Conservation (phyloP, 2,888 invertebrate species). For the Agapostemon virescens region DNA sequence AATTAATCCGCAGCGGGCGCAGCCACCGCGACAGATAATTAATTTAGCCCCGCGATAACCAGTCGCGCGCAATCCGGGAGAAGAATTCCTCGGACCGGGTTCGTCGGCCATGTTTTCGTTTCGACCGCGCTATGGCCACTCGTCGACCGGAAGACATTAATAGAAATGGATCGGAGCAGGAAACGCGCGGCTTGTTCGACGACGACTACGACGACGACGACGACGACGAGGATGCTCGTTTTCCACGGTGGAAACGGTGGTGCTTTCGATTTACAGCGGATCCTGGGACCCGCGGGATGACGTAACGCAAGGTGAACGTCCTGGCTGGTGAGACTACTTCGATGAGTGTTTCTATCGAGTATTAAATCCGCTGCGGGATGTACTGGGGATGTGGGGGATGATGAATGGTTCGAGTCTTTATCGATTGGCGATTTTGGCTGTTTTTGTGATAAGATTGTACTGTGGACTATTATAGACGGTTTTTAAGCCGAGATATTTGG, state of each 20-base stretch:
- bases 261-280: neutral
- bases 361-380: too few relatives aligned
- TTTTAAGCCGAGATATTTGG: too few relatives aligned
- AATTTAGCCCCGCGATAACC: slow-evolving; percentile 58
- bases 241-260: neutral
- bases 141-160: slow-evolving; percentile 52
- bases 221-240: too few relatives aligned
- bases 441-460: too few relatives aligned
- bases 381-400: too few relatives aligned
- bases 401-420: too few relatives aligned
- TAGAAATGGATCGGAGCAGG: slow-evolving; percentile 32
- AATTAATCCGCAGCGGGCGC: slow-evolving; percentile 59
- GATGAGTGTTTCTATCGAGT: too few relatives aligned
- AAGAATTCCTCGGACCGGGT: slow-evolving; percentile 53
- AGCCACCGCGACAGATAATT: slow-evolving; percentile 55
- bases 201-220: too few relatives aligned
- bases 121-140: slow-evolving; percentile 34
- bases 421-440: too few relatives aligned
- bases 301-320: slow-evolving; percentile 1
- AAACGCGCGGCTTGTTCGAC: neutral
- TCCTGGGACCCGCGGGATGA: too few relatives aligned
- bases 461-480: too few relatives aligned
- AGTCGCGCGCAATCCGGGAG: slow-evolving; percentile 21
- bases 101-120: slow-evolving; percentile 53
- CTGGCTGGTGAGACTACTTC: too few relatives aligned